Conservation (phyloP, 2,888 invertebrate genomes). For the Lordiphosa fenestrarum region DNA sequence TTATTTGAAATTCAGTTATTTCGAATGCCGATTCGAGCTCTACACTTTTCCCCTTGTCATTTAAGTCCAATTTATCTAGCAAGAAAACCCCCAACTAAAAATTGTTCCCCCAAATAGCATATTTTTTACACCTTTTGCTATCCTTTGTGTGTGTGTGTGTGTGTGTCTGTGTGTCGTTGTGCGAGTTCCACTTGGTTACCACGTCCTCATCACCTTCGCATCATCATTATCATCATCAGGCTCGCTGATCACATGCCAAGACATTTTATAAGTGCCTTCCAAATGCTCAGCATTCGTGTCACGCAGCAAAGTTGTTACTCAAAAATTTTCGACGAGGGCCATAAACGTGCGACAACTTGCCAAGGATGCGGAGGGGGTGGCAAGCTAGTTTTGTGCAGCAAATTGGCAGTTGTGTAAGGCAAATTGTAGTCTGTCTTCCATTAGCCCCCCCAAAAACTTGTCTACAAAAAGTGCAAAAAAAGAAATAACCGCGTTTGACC, state of each 20-base stretch:
- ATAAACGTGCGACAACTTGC: constrained; percentile 52
- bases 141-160: constrained; percentile 16
- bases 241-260: constrained; percentile 41
- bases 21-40: too few relatives aligned
- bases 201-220: constrained; percentile 34
- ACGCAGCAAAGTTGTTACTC: constrained; percentile 65
- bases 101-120: not conserved
- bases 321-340: constrained; percentile 55
- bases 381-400: constrained; percentile 39
- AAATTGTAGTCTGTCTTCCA: constrained; percentile 45
- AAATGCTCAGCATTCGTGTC: constrained; percentile 51
- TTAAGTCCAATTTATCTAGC: constrained; percentile 32
- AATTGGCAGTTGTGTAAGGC: constrained; percentile 49
- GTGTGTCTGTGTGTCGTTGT: not conserved
- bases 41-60: constrained; percentile 15
- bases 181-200: constrained; percentile 1
- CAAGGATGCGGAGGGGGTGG: constrained; percentile 14
- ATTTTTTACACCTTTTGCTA: constrained; percentile 8
- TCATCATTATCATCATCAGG: constrained; percentile 19
- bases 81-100: constrained; percentile 6
- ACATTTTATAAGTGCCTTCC: constrained; percentile 54
- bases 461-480: constrained; percentile 4
- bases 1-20: too few relatives aligned
- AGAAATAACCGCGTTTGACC: constrained; percentile 28
- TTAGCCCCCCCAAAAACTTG: constrained; percentile 29